Evolutionary conservation across 2,113 vertebrate species (phyloP), one percentile per base, ranked within the genome.

Genomic region (Hemibagrus wyckioides): DNA sequence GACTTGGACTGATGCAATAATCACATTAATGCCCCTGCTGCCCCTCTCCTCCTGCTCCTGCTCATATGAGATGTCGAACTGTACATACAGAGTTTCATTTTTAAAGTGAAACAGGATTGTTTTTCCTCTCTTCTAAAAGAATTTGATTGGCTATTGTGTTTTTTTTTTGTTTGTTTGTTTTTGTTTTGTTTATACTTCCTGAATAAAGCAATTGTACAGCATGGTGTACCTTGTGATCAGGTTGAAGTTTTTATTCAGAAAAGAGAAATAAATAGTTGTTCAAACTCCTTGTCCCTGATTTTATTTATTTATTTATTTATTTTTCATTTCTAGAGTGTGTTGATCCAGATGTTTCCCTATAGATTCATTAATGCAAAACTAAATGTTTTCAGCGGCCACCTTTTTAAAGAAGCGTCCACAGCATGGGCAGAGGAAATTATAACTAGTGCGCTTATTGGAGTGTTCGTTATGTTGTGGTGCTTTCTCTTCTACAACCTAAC

Each of bases 181-280:
- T 19, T 81, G 76, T 39, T 80, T 39, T 80, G 50, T 80, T 80
- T 59, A 54, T 80, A 80, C 84, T 90, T 79, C 90, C 92, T 88
- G 91, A 79, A 93, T 93, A 88, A 86, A 88, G 65, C 85, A 85
- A 86, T 88, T 89, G 89, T 86, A 92, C 91, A 90, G 92, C 92
- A 94, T 91, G 92, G 90, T 91, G 54, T 90, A 89, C 93, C 92
- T 92, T 88, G 87, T 91, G 88, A 92, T 89, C 91, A 91, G 92
- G 91, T 89, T 88, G 91, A 93, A 93, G 89, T 95, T 97, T 97
- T 96, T 95, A 94, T 95, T 94, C 94, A 92, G 93, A 89, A 48
- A 85, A 86, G 91, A 93, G 94, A 85, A 97, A 98, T 97, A 97
- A 98, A 97, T 91, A 92, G 93, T 95, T 94, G 92, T 96, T 96